Evolutionary conservation across 2,797 vertebrate species (phyloP), one percentile per base, ranked within the genome.

Genomic region (Helarctos malayanus): DNA sequence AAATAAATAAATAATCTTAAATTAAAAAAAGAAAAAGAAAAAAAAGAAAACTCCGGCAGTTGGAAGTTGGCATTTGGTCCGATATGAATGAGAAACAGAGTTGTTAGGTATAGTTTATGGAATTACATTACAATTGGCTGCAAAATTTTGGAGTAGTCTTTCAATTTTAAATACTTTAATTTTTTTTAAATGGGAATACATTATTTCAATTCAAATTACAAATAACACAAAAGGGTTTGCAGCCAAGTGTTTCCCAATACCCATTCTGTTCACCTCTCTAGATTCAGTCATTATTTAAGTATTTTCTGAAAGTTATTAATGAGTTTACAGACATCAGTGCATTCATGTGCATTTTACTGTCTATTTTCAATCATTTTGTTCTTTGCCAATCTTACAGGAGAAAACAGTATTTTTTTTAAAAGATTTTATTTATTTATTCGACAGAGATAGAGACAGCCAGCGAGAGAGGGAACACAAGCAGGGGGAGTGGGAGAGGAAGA

Each of bases 161-260:
- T n/a, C 75, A 54, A 14, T 89, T 92, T 94, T 82, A 65, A 92
- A 75, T 71, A 49, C 15, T 95, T 49, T 35, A 56, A 41, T 18
- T 85, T 79, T 49, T n/a, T 52, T 38, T 18, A 65, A 92, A 38
- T 18, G 23, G 49, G 29, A 35, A 47, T 79, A 91, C 21, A 68
- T 84, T 85, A 71, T 59, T 41, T 18, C 11, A 92, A 45, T 71
- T 91, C 47, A 90, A 63, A 49, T 95, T 45, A 57, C 18, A 85
- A 91, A 27, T 47, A 45, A 49, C 9, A 59, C 8, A 27, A 79
- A 91, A 45, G 12, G 8, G n/a, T 14, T 56, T 92, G 18, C 5
- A 65, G 52, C 7, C 61, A 75, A 90, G 19, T 79, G 2, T 56
- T 86, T 89, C 21, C 68, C 19, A 71, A 21, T 1, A 81, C 12